Evolutionary conservation across 2,888 invertebrate genomes (phyloP).

Genomic region (Clunio marinus): DNA sequence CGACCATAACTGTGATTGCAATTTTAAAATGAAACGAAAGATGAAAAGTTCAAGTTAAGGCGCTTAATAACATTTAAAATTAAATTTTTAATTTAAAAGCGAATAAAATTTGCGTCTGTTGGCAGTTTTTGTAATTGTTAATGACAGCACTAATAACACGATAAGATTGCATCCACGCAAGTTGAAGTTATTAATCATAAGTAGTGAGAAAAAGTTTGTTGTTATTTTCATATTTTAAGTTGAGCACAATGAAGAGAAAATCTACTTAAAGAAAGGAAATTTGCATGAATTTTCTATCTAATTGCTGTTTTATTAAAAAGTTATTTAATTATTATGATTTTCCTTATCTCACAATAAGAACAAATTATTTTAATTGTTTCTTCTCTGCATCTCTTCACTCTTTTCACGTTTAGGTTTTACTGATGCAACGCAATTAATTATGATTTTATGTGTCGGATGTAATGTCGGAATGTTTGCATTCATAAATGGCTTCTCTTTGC

Average conservation of each 20-base stretch:
- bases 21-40: not conserved
- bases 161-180: not conserved
- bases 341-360: not conserved
- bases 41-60: too few species aligned
- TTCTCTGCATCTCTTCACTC: conserved; percentile 3
- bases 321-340: not conserved
- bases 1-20: not conserved
- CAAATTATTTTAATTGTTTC: conserved; percentile 20
- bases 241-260: too few species aligned
- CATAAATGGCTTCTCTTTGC: conserved; percentile 19
- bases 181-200: not conserved
- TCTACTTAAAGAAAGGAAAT: not conserved
- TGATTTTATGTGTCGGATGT: conserved; percentile 21
- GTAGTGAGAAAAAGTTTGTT: too few species aligned
- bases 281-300: not conserved
- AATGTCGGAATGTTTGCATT: not conserved
- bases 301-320: not conserved
- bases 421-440: conserved; percentile 14
- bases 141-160: conserved; percentile 3
- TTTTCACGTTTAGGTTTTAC: not conserved
- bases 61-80: not conserved
- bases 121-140: not conserved
- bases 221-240: too few species aligned
- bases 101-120: not conserved
- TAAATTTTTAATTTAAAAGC: not conserved